Percentiles rank a stretch among this genome's conserved stretches.
Evolutionary conservation across 2,888 invertebrate genomes (phyloP).

Genomic region (Geotrupes spiniger): DNA sequence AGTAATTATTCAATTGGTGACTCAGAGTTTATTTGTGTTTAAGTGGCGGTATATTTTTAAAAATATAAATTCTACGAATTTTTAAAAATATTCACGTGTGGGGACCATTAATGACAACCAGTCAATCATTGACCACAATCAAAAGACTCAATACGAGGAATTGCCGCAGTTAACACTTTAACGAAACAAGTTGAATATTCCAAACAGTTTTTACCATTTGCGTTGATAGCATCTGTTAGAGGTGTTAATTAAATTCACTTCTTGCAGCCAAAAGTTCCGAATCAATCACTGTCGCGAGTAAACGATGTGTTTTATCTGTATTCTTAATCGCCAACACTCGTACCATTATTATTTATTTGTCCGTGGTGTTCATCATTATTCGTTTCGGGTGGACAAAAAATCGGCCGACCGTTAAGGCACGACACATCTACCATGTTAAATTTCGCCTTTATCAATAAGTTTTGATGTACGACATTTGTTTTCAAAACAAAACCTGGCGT

Average conservation of each 20-base stretch:
- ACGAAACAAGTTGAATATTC: conserved; percentile 8
- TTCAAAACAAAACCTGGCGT: conserved; percentile 8
- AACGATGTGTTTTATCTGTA: conserved; percentile 41
- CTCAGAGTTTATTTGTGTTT: too few species aligned
- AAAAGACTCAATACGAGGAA: not conserved
- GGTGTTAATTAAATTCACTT: conserved; percentile 43
- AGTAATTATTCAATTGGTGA: too few species aligned
- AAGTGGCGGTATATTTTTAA: too few species aligned
- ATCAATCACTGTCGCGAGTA: conserved; percentile 42
- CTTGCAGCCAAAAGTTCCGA: conserved; percentile 35
- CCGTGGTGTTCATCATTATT: conserved; percentile 34
- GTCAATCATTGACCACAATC: not conserved
- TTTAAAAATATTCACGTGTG: too few species aligned
- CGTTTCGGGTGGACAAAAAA: conserved; percentile 22
- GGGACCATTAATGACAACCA: too few species aligned
- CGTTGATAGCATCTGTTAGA: conserved; percentile 33
- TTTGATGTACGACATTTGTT: conserved; percentile 13
- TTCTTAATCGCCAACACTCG: conserved; percentile 38
- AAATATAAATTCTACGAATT: too few species aligned
- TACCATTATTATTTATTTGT: conserved; percentile 40
- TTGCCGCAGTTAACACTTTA: not conserved
- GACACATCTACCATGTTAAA: conserved; percentile 5
- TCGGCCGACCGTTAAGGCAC: conserved; percentile 3
- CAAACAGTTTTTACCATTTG: conserved; percentile 17
- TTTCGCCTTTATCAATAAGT: conserved; percentile 10